These are phyloP conservation scores for Lysiphlebus fabarum DNA, from an alignment of 1,140 invertebrate species.

Conservation along the genomic window DNA sequence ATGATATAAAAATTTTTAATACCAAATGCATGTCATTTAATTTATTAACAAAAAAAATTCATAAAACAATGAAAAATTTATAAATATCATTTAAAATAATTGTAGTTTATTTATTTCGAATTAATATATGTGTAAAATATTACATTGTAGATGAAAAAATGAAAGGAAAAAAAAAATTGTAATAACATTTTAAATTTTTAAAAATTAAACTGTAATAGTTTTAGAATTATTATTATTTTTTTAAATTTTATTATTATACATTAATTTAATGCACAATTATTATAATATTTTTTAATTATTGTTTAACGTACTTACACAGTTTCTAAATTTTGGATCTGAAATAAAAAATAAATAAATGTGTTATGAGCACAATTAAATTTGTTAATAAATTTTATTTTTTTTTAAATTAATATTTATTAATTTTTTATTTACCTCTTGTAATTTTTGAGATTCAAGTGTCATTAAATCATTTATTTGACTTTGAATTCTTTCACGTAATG, in stretches of 20 bases:
- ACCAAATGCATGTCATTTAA: too few relatives aligned
- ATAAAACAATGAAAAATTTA: constrained; percentile 4
- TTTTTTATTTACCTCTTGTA: constrained; percentile 64
- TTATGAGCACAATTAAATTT: not conserved
- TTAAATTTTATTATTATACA: too few relatives aligned
- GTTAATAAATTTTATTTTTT: not conserved
- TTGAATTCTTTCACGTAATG: constrained; percentile 77
- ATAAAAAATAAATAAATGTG: constrained; percentile 5
- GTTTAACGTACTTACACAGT: constrained; percentile 14
- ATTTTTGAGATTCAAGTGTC: constrained; percentile 75
- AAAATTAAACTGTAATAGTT: not conserved
- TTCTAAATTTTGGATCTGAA: constrained; percentile 24
- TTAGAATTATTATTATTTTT: too few relatives aligned
- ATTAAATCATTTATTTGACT: constrained; percentile 74
- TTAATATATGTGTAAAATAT: constrained; percentile 9
- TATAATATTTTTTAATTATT: not conserved
- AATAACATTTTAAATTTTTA: not conserved
- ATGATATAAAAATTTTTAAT: too few relatives aligned
- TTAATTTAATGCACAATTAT: too few relatives aligned
- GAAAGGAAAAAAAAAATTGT: too few relatives aligned
- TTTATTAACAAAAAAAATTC: too few relatives aligned
- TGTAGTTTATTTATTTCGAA: constrained; percentile 3
- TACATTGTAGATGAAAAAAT: not conserved
- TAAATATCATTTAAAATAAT: constrained; percentile 2
- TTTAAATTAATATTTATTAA: constrained; percentile 2